These are phyloP conservation scores for Catonia carolina DNA, from an alignment of 2,888 invertebrate species.

Conservation along the genomic window DNA sequence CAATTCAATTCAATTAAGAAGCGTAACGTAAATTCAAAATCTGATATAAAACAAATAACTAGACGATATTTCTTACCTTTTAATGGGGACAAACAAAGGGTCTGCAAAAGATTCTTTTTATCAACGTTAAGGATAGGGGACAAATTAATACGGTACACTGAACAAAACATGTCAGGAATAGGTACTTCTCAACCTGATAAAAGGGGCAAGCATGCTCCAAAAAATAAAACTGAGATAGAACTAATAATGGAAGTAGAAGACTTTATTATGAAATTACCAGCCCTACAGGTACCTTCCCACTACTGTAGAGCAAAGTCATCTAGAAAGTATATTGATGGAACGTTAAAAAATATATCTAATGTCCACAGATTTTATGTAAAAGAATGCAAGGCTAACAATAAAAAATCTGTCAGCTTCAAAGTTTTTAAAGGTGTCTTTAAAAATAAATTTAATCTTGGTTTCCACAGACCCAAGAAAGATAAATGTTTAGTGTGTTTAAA, in stretches of 20 bases:
- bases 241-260: not conserved
- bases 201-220: not conserved
- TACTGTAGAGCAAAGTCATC: not conserved
- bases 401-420: not conserved
- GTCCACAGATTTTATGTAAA: conserved; percentile 1
- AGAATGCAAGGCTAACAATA: not conserved
- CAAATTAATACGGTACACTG: no score
- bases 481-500: no score
- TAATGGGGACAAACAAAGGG: no score
- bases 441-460: no score
- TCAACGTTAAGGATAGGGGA: no score
- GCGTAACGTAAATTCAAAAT: no score
- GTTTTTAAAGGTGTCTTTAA: not conserved
- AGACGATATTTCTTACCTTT: no score
- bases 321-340: not conserved
- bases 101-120: no score
- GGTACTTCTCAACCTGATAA: not conserved
- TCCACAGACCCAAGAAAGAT: no score
- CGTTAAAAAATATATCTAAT: conserved; percentile 2
- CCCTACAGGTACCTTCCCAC: conserved; percentile 6
- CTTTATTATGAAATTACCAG: conserved; percentile 1
- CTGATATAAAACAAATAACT: no score
- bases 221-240: not conserved
- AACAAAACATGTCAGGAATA: not conserved
- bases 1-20: no score